These are phyloP conservation scores for Cenopis cana DNA, from an alignment of 2,888 invertebrate genomes.

Conservation along the genomic window DNA sequence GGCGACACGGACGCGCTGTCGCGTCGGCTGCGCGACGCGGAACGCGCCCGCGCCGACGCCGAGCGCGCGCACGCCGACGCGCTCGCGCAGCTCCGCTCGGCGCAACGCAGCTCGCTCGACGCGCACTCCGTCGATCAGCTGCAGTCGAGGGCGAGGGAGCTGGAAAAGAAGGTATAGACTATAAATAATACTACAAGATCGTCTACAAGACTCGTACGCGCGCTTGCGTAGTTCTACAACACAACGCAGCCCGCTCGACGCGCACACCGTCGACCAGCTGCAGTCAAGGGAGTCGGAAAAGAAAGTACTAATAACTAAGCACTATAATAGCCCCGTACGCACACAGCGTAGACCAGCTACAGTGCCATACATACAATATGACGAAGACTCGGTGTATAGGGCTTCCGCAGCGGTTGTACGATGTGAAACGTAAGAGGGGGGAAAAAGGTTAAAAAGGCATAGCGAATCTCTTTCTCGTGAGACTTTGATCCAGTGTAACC, in stretches of 20 bases:
- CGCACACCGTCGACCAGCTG: too few species aligned
- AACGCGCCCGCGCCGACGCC: conserved; percentile 90
- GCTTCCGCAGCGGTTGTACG: too few species aligned
- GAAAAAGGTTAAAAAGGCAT: neutral
- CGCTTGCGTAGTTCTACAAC: too few species aligned
- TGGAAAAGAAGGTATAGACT: conserved; percentile 92
- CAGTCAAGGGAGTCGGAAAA: too few species aligned
- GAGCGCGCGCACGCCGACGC: conserved; percentile 92
- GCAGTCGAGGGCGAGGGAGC: conserved; percentile 93
- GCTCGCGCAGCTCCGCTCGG: conserved; percentile 87
- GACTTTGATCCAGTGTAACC: neutral
- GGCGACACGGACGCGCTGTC: conserved; percentile 85
- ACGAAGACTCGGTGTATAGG: neutral
- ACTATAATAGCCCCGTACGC: too few species aligned
- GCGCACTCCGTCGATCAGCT: conserved; percentile 88
- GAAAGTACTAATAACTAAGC: too few species aligned
- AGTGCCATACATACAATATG: neutral
- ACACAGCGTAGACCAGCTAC: neutral
- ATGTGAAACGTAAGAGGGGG: neutral
- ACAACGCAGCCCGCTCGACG: too few species aligned
- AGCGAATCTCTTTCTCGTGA: neutral
- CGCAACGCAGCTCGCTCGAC: conserved; percentile 77
- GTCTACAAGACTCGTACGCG: neutral
- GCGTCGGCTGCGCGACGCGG: conserved; percentile 91
- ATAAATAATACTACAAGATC: neutral